phyloP scores from a whole-genome alignment of 1,140 invertebrate genomes.

The Dinoponera quadriceps region DNA sequence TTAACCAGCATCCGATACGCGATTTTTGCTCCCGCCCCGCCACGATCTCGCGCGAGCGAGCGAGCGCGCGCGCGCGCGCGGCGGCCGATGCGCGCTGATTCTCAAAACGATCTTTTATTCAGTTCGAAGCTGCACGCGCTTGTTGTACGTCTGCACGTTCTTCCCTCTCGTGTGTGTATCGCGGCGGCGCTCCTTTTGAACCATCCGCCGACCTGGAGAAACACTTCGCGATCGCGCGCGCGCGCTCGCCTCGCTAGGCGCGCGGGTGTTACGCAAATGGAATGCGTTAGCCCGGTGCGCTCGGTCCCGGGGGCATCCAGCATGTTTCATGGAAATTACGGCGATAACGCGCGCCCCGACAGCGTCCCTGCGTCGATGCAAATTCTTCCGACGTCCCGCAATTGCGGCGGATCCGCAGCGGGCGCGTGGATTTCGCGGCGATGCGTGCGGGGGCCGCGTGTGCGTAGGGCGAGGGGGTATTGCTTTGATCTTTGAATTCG shows the following conservation, averaged over 20 bases:
- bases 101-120: conserved; percentile 79
- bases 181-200: conserved; percentile 4
- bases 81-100: conserved; percentile 62
- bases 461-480: background rate
- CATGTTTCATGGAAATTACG: conserved; percentile 44
- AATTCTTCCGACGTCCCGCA: conserved; percentile 31
- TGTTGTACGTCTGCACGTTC: background rate
- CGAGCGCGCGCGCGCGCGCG: too few relatives aligned
- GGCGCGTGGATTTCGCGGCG: background rate
- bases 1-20: conserved; percentile 78
- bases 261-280: conserved; percentile 40
- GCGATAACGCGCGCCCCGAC: conserved; percentile 26
- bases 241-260: too few relatives aligned
- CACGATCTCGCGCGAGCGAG: conserved; percentile 34
- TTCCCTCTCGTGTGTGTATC: background rate
- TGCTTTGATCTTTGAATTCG: conserved; percentile 48
- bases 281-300: conserved; percentile 25
- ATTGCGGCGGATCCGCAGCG: conserved; percentile 15
- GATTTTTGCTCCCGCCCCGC: conserved; percentile 70
- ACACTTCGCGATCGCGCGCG: background rate
- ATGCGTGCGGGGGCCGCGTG: background rate
- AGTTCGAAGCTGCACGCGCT: conserved; percentile 58
- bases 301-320: background rate
- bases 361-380: conserved; percentile 5
- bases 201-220: conserved; percentile 13